Conservation (phyloP, 92 coral and sea anemone species). For the Isaurus tuberculatus region DNA sequence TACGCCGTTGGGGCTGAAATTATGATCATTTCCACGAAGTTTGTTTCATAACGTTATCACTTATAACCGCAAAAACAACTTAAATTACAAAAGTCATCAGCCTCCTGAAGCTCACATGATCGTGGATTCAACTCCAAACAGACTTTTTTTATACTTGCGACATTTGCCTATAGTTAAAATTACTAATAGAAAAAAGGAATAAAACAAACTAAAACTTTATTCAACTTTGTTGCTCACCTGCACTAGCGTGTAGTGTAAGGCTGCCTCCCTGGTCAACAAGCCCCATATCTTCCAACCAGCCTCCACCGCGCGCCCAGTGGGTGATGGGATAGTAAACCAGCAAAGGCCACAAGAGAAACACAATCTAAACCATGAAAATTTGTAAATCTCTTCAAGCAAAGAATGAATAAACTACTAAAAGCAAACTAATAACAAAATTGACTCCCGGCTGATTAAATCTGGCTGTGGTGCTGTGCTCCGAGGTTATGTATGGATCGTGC, state of each 20-base stretch:
- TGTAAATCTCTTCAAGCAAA: not conserved
- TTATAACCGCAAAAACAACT: too few species aligned
- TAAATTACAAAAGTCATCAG: too few species aligned
- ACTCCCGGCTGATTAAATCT: too few species aligned
- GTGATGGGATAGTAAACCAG: slow-evolving; percentile 90
- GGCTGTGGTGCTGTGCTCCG: too few species aligned
- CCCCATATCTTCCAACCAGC: slow-evolving; percentile 83
- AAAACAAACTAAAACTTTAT: too few species aligned
- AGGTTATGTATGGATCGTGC: too few species aligned
- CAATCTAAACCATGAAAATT: slow-evolving; percentile 49
- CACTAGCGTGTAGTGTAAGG: slow-evolving; percentile 81
- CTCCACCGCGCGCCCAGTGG: slow-evolving; percentile 95
- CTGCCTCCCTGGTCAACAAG: slow-evolving; percentile 90
- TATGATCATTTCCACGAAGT: not conserved
- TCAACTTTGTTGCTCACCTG: slow-evolving; percentile 57
- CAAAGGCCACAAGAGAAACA: slow-evolving; percentile 87
- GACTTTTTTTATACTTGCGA: too few species aligned
- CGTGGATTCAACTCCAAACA: too few species aligned
- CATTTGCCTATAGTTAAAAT: too few species aligned
- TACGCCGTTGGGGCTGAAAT: too few species aligned
- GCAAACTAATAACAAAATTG: too few species aligned
- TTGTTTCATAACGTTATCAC: not conserved
- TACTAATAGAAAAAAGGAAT: not conserved
- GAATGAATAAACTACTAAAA: not conserved
- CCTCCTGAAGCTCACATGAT: too few species aligned